Conservation (phyloP, 2,113 vertebrate species). For the Clarias gariepinus region DNA sequence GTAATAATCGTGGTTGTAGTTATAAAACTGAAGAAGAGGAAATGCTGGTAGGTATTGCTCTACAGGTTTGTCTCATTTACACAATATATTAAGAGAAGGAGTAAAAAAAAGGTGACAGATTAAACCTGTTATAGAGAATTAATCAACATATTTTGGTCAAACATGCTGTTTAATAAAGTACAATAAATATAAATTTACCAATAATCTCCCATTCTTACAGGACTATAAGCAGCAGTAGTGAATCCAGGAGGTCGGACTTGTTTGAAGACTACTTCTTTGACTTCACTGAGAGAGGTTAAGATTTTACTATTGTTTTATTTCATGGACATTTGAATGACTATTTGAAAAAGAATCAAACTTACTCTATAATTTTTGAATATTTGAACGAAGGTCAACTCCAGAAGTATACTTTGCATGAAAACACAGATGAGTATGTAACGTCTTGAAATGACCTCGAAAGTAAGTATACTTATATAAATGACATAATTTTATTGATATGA, state of each 20-base stretch:
- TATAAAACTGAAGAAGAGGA: conserved; percentile 36
- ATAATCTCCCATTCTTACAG: conserved; percentile 30
- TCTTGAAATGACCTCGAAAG: conserved; percentile 32
- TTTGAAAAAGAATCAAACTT: not conserved
- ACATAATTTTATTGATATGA: not conserved
- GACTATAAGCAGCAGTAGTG: conserved; percentile 11
- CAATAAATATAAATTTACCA: not conserved
- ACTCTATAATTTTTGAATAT: not conserved
- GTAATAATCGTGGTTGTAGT: conserved; percentile 45
- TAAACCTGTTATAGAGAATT: not conserved
- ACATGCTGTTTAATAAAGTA: not conserved
- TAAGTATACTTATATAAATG: conserved; percentile 15
- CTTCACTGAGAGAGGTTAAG: conserved; percentile 57
- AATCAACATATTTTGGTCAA: not conserved
- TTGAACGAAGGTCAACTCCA: conserved; percentile 28
- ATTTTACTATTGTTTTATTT: not conserved
- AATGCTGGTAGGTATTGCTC: conserved; percentile 53
- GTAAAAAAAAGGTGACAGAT: not conserved
- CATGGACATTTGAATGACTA: not conserved
- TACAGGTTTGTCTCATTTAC: not conserved
- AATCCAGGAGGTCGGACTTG: conserved; percentile 27
- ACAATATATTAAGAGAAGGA: not conserved
- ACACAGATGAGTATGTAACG: conserved; percentile 17
- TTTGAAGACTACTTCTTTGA: conserved; percentile 66
- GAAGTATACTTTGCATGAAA: not conserved